Percentiles rank a stretch among this genome's conserved stretches.
Evolutionary conservation across 1,140 invertebrate species (phyloP).

Genomic region (Plectrocnemia conspersa): DNA sequence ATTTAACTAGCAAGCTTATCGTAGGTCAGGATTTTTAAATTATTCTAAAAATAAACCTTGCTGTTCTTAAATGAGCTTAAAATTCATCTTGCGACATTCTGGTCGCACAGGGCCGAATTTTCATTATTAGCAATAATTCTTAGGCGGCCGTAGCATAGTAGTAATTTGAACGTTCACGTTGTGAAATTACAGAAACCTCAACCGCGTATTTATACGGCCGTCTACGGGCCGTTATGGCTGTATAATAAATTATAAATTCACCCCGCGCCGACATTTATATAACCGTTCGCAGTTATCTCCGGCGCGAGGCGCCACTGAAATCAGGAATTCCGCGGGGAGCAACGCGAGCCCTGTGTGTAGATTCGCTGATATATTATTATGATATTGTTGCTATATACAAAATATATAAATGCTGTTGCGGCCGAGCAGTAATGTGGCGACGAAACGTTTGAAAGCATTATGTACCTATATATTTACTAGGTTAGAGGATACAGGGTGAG

Average conservation of each 20-base stretch:
- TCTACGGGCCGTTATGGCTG: slow-evolving; percentile 23
- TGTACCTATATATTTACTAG: no score
- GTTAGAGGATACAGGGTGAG: no score
- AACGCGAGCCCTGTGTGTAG: no score
- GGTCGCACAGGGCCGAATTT: background rate
- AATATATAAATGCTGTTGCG: no score
- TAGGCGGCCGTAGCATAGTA: background rate
- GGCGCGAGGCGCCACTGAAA: slow-evolving; percentile 19
- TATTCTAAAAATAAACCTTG: no score
- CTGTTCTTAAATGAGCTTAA: no score
- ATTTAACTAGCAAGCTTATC: no score
- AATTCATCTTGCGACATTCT: no score
- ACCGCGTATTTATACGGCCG: slow-evolving; percentile 16
- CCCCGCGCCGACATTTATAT: slow-evolving; percentile 31
- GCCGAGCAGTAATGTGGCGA: no score
- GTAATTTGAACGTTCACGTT: slow-evolving; percentile 14
- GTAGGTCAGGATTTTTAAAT: no score
- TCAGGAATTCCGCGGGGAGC: slow-evolving; percentile 27
- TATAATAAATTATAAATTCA: slow-evolving; percentile 36
- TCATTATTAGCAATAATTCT: slow-evolving; percentile 16
- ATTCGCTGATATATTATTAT: background rate
- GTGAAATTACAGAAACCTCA: slow-evolving; percentile 11
- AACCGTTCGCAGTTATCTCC: slow-evolving; percentile 34
- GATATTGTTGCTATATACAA: no score
- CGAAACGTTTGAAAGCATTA: no score